These are phyloP conservation scores for Epinotia ramella DNA, from an alignment of 2,888 invertebrate species.

Conservation along the genomic window DNA sequence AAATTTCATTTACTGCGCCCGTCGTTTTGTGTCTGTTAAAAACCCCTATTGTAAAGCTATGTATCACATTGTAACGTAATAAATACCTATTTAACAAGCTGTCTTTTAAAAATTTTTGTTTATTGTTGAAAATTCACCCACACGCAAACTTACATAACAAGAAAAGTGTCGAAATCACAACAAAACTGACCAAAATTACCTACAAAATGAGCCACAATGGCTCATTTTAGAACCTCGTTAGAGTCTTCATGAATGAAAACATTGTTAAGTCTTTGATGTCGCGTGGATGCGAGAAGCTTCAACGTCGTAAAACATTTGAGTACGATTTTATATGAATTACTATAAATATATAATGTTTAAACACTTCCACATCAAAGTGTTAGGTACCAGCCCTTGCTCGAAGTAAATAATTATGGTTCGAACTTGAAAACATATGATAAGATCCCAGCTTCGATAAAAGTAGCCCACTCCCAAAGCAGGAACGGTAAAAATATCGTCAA, in stretches of 20 bases:
- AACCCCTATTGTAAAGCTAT: too few relatives aligned
- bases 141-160: neutral
- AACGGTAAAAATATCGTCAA: neutral
- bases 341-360: slow-evolving; percentile 17
- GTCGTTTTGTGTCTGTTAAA: neutral
- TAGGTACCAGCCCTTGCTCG: neutral
- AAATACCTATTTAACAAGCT: too few relatives aligned
- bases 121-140: neutral
- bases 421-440: slow-evolving; percentile 13
- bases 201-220: slow-evolving; percentile 24
- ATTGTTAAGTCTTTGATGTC: slow-evolving; percentile 40
- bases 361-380: slow-evolving; percentile 8
- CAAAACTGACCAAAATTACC: slow-evolving; percentile 7
- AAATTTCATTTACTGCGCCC: neutral
- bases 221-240: slow-evolving; percentile 30
- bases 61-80: too few relatives aligned
- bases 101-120: neutral
- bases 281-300: slow-evolving; percentile 9
- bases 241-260: slow-evolving; percentile 32
- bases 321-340: slow-evolving; percentile 11
- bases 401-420: neutral
- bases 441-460: slow-evolving; percentile 1
- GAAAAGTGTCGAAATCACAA: neutral
- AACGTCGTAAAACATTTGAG: slow-evolving; percentile 26
- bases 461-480: neutral